Percentiles rank a stretch among this genome's conserved stretches.
These are phyloP conservation scores for Nixonia krombeini DNA, from an alignment of 1,140 invertebrate species.

Conservation along the genomic window DNA sequence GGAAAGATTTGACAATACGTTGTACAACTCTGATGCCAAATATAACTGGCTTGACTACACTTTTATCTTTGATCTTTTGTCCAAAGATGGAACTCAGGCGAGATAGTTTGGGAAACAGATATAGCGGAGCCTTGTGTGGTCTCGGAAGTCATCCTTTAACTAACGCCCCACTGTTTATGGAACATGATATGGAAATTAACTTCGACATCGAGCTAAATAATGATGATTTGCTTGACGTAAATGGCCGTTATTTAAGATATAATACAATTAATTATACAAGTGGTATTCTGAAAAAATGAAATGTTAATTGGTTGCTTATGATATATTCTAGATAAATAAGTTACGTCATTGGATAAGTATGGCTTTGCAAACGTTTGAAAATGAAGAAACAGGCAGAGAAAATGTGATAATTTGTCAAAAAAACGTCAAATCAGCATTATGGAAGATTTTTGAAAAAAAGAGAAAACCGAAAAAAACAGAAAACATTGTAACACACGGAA, in stretches of 20 bases:
- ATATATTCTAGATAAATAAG: conserved; percentile 60
- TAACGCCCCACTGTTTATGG: conserved; percentile 76
- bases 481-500: conserved; percentile 20
- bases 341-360: conserved; percentile 65
- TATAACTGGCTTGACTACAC: conserved; percentile 82
- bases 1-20: conserved; percentile 75
- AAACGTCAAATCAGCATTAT: conserved; percentile 46
- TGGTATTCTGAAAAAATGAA: not conserved
- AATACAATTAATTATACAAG: not conserved
- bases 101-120: conserved; percentile 74
- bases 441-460: conserved; percentile 48
- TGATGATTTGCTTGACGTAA: conserved; percentile 77
- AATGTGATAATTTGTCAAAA: conserved; percentile 51
- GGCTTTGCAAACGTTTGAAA: conserved; percentile 37
- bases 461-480: conserved; percentile 25
- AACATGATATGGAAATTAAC: conserved; percentile 86
- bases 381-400: conserved; percentile 20
- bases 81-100: conserved; percentile 83
- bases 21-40: conserved; percentile 92
- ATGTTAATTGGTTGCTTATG: no score
- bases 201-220: conserved; percentile 81
- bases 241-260: conserved; percentile 9
- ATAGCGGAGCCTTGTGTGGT: conserved; percentile 86
- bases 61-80: conserved; percentile 86
- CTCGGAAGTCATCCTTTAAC: conserved; percentile 77